Evolutionary conservation across 2,797 vertebrate genomes (phyloP).

Genomic region (Myotis pilosus): DNA sequence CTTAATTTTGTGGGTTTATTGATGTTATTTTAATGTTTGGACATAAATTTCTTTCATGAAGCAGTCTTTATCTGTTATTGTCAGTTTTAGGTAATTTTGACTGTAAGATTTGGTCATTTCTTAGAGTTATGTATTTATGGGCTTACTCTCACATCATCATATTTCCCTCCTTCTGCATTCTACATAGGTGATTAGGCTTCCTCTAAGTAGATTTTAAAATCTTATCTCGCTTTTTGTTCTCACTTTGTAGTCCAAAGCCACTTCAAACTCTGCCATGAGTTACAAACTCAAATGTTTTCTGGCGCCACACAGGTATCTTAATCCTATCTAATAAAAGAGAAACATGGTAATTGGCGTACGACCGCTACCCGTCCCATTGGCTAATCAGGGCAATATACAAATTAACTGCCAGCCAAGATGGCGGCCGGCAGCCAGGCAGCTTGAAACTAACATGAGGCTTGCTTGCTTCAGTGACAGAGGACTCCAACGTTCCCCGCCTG

Average conservation of each 20-base stretch:
- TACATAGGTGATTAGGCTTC: neutral
- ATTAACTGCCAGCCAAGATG: too few relatives aligned
- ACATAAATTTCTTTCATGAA: neutral
- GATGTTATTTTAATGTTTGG: neutral
- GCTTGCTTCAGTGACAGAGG: too few relatives aligned
- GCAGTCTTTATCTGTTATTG: neutral
- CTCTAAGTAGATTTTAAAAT: conserved; percentile 24
- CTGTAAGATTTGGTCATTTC: neutral
- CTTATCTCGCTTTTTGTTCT: neutral
- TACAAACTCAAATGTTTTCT: neutral
- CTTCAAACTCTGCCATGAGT: neutral
- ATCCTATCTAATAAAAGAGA: too few relatives aligned
- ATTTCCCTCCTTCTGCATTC: neutral
- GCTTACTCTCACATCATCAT: neutral
- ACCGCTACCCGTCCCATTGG: too few relatives aligned
- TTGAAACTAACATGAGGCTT: too few relatives aligned
- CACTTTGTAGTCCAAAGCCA: neutral
- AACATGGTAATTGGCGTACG: too few relatives aligned
- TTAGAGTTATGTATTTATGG: neutral
- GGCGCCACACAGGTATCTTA: neutral
- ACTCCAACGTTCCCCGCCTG: too few relatives aligned
- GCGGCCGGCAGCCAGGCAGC: too few relatives aligned
- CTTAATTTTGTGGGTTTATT: neutral
- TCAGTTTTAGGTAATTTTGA: neutral
- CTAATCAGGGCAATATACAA: too few relatives aligned